Conservation (phyloP, 2,797 vertebrate species). For the Clarias platycephalus region DNA sequence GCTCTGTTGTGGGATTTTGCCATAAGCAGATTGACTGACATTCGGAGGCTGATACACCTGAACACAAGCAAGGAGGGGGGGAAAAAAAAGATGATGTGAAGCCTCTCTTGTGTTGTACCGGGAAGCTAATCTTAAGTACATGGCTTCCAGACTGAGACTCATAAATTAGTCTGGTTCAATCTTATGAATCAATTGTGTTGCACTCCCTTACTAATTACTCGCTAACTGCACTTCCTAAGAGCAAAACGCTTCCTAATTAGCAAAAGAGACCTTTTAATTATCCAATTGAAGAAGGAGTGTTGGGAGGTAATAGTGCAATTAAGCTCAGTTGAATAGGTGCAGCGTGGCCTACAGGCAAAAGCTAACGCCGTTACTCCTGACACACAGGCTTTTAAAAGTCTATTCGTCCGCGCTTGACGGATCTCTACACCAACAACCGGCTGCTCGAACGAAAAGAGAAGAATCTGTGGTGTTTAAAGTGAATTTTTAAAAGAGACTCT, state of each 20-base stretch:
- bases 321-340: constrained; percentile 15
- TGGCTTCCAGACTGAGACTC: constrained; percentile 28
- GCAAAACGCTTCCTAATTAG: constrained; percentile 34
- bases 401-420: constrained; percentile 11
- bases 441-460: constrained; percentile 35
- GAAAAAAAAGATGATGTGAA: constrained; percentile 13
- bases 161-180: constrained; percentile 29
- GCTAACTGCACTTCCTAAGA: constrained; percentile 25
- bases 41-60: constrained; percentile 30
- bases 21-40: constrained; percentile 14
- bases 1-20: constrained; percentile 36
- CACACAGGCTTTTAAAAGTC: constrained; percentile 17
- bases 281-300: constrained; percentile 25
- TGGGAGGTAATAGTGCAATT: constrained; percentile 27
- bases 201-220: constrained; percentile 22
- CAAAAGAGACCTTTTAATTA: constrained; percentile 42
- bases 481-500: constrained; percentile 34
- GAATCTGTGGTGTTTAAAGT: constrained; percentile 39
- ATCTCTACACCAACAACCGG: constrained; percentile 37
- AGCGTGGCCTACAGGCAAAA: constrained; percentile 1
- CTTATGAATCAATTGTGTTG: constrained; percentile 1
- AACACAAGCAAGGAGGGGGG: constrained; percentile 2
- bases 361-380: constrained; percentile 29
- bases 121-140: constrained; percentile 12
- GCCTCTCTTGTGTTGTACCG: not conserved